Percentiles rank a stretch among this genome's conserved stretches.
Evolutionary conservation across 2,113 vertebrate species (phyloP).

Genomic region (Acanthisitta chloris): DNA sequence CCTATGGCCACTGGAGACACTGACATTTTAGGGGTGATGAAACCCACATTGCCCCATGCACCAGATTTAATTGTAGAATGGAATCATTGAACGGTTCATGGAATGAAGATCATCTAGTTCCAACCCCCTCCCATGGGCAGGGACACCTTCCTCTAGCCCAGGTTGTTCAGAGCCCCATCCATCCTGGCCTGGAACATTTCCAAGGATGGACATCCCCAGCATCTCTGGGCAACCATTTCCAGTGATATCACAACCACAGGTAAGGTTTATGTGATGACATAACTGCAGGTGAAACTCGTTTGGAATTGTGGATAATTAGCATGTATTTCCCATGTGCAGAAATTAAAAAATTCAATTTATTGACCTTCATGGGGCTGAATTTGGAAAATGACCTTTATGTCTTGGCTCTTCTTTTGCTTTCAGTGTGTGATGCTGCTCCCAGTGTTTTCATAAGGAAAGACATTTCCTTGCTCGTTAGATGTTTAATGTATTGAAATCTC

Average conservation of each 20-base stretch:
- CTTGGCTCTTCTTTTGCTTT: background rate
- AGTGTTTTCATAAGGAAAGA: background rate
- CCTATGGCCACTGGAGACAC: background rate
- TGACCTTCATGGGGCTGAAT: background rate
- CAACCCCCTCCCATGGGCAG: too few species aligned
- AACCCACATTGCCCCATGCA: background rate
- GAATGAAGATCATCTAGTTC: too few species aligned
- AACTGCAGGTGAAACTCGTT: background rate
- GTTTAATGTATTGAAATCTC: background rate
- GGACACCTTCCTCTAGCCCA: too few species aligned
- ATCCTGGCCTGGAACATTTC: too few species aligned
- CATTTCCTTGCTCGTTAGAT: background rate
- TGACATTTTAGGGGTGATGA: background rate
- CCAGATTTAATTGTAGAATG: too few species aligned
- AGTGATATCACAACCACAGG: background rate
- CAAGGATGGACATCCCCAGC: too few species aligned
- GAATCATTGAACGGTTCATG: too few species aligned
- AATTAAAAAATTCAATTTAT: background rate
- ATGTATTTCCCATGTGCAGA: background rate
- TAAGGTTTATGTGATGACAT: background rate
- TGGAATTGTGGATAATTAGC: background rate
- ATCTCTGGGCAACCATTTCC: too few species aligned
- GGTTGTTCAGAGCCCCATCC: too few species aligned
- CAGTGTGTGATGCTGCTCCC: background rate
- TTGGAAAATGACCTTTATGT: background rate